These are phyloP conservation scores for Montipora capricornis DNA, from an alignment of 64 coral and sea anemone genomes.

Conservation along the genomic window DNA sequence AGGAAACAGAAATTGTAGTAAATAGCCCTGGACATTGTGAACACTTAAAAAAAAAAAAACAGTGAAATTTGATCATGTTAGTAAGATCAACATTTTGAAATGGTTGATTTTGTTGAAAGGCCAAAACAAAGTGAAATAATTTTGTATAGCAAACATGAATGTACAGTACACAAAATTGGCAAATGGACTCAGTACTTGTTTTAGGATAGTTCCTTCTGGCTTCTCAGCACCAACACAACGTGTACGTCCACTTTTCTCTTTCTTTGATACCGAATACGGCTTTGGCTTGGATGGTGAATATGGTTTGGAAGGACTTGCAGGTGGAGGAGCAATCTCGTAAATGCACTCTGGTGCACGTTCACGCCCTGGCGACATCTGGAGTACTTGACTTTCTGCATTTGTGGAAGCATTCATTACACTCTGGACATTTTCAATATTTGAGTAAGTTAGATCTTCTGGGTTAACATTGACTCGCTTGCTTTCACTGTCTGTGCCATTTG, in stretches of 20 bases:
- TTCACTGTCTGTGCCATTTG: not conserved
- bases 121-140: too few relatives aligned
- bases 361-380: not conserved
- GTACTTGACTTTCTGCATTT: not conserved
- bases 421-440: not conserved
- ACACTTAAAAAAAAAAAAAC: too few relatives aligned
- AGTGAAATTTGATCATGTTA: too few relatives aligned
- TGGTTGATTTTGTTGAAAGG: too few relatives aligned
- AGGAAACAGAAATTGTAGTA: too few relatives aligned
- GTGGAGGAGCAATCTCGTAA: not conserved
- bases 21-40: too few relatives aligned
- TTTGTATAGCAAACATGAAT: too few relatives aligned
- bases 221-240: not conserved
- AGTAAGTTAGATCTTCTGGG: not conserved
- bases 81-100: too few relatives aligned
- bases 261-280: conserved; percentile 11
- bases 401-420: too few relatives aligned
- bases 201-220: too few relatives aligned
- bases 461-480: not conserved
- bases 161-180: too few relatives aligned
- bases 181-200: not conserved
- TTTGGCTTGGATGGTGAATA: not conserved
- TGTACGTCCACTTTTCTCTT: not conserved
- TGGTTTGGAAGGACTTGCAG: not conserved
- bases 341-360: not conserved